Evolutionary conservation across 2,113 vertebrate genomes (phyloP).

Genomic region (Grantiella picta): DNA sequence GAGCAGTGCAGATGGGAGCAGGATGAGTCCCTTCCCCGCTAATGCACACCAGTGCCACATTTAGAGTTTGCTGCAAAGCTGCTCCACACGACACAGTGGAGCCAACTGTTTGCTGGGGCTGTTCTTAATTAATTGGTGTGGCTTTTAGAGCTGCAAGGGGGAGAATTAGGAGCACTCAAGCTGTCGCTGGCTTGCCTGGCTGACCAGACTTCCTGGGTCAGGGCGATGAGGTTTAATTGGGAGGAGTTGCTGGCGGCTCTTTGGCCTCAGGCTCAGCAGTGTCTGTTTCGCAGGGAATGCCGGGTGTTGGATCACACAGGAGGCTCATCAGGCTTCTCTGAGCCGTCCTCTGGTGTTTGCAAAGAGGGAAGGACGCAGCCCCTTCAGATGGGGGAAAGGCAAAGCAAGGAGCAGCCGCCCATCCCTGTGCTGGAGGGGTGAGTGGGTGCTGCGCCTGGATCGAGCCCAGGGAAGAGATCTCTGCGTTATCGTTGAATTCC

Average conservation of each 20-base stretch:
- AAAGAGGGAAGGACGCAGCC: background rate
- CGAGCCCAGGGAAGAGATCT: background rate
- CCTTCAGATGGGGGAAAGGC: background rate
- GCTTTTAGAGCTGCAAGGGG: background rate
- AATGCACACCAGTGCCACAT: rapidly evolving
- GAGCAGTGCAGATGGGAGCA: background rate
- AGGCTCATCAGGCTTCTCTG: background rate
- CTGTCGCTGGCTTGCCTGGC: background rate
- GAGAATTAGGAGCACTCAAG: background rate
- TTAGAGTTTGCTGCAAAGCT: background rate
- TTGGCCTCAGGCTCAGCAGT: background rate
- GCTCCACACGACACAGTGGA: background rate
- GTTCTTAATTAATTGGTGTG: background rate
- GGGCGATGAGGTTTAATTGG: background rate
- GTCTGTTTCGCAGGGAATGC: background rate
- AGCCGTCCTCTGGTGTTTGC: background rate
- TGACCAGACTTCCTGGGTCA: background rate
- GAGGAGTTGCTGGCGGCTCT: background rate
- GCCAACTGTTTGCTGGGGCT: background rate
- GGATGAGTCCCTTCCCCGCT: background rate
- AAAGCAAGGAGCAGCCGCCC: background rate
- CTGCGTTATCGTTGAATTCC: rapidly evolving
- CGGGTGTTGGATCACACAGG: rapidly evolving
- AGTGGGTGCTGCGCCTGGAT: background rate
- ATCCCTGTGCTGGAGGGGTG: background rate